These are phyloP conservation scores for Notarius lentiginosus DNA, from an alignment of 2,113 vertebrate species.

Conservation along the genomic window DNA sequence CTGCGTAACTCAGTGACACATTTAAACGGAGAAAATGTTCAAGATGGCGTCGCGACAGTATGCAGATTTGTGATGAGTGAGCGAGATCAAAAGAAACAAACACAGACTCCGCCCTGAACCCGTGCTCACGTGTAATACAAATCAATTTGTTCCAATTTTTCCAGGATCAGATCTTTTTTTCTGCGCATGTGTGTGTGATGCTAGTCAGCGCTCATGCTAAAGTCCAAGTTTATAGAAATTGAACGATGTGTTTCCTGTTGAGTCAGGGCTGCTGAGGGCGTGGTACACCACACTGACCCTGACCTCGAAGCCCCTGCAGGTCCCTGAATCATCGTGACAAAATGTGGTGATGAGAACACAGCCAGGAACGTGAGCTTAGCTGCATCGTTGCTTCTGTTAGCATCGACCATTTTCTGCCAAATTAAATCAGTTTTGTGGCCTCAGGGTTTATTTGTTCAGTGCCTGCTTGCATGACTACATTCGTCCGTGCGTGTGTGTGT, in stretches of 20 bases:
- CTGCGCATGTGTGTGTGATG: neutral
- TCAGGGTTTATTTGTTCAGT: slow-evolving; percentile 63
- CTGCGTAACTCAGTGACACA: neutral
- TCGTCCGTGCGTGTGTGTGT: slow-evolving; percentile 21
- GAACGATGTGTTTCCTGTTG: neutral
- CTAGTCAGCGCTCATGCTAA: neutral
- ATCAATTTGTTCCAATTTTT: too few species aligned
- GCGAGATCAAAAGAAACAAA: too few species aligned
- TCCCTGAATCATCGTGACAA: neutral
- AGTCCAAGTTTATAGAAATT: neutral
- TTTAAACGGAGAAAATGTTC: neutral
- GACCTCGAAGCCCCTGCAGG: neutral
- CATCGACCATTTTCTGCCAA: slow-evolving; percentile 43
- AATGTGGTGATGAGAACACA: neutral
- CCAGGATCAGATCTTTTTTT: too few species aligned
- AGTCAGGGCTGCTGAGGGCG: neutral
- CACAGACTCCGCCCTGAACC: too few species aligned
- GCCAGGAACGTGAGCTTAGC: neutral
- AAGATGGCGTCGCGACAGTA: neutral
- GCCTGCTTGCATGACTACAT: neutral
- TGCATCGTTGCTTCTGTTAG: slow-evolving; percentile 53
- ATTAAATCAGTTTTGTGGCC: slow-evolving; percentile 63
- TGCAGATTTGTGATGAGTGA: neutral
- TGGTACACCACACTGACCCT: neutral
- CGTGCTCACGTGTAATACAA: too few species aligned